Percentiles rank a stretch among this genome's conserved stretches.
Conservation (phyloP, 2,888 invertebrate genomes). For the Troilus luridus region DNA sequence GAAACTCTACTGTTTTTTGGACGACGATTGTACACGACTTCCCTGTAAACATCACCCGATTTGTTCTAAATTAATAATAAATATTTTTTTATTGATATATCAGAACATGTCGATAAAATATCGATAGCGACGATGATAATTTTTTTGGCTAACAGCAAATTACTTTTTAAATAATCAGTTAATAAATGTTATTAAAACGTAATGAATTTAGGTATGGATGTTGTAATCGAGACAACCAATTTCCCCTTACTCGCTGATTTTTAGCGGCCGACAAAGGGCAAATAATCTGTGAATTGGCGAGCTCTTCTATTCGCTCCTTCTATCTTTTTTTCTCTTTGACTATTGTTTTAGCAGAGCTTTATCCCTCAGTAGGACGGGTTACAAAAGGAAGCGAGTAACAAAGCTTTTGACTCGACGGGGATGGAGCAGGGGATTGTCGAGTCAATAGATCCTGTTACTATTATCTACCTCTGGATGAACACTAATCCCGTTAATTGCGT, state of each 20-base stretch:
- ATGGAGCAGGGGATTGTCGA: not conserved
- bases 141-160: too few species aligned
- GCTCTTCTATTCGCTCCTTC: not conserved
- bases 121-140: too few species aligned
- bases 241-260: not conserved
- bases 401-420: constrained; percentile 1
- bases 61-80: too few species aligned
- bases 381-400: constrained; percentile 21
- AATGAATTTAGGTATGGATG: not conserved
- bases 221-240: not conserved
- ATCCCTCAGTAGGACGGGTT: not conserved
- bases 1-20: too few species aligned
- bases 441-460: constrained; percentile 20
- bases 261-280: not conserved
- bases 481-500: constrained; percentile 29
- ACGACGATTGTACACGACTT: too few species aligned
- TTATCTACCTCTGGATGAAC: constrained; percentile 10
- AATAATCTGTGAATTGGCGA: constrained; percentile 14
- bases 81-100: too few species aligned
- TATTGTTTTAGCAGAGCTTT: constrained; percentile 35
- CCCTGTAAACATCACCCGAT: too few species aligned
- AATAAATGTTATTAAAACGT: not conserved
- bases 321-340: constrained; percentile 26
- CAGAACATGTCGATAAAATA: too few species aligned
- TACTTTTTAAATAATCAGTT: too few species aligned